Conservation (phyloP, 2,113 vertebrate species). For the Sapayoa aenigma region DNA sequence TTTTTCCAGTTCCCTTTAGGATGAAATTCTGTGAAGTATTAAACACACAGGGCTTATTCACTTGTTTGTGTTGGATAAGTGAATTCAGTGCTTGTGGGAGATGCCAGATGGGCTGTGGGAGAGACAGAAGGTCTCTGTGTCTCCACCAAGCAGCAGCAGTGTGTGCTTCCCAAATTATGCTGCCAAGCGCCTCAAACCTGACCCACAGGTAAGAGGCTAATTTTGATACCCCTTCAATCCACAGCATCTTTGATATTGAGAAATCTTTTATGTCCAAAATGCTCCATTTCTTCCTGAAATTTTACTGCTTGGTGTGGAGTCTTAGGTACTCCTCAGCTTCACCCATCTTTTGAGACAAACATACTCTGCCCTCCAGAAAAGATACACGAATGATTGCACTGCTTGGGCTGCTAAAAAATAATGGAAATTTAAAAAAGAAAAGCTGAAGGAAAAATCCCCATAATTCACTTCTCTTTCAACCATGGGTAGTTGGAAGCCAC, state of each 20-base stretch:
- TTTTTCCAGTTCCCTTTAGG: background rate
- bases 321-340: background rate
- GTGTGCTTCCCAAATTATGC: background rate
- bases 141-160: background rate
- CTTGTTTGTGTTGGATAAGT: slow-evolving; percentile 1
- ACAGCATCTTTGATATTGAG: background rate
- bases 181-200: background rate
- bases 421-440: background rate
- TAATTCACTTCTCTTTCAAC: background rate
- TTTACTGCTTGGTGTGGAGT: background rate
- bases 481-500: background rate
- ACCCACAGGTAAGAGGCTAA: background rate
- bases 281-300: fast-evolving
- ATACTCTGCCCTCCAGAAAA: background rate
- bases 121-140: slow-evolving; percentile 40
- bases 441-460: background rate
- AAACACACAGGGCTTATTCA: slow-evolving; percentile 55
- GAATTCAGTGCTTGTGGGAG: slow-evolving; percentile 46
- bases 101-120: slow-evolving; percentile 48
- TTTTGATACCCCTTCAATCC: background rate
- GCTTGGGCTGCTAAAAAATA: background rate
- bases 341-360: background rate
- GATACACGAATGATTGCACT: fast-evolving
- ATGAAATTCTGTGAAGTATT: background rate
- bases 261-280: too few species aligned